These are phyloP conservation scores for Malurus elegans DNA, from an alignment of 2,113 vertebrate species.

Conservation along the genomic window DNA sequence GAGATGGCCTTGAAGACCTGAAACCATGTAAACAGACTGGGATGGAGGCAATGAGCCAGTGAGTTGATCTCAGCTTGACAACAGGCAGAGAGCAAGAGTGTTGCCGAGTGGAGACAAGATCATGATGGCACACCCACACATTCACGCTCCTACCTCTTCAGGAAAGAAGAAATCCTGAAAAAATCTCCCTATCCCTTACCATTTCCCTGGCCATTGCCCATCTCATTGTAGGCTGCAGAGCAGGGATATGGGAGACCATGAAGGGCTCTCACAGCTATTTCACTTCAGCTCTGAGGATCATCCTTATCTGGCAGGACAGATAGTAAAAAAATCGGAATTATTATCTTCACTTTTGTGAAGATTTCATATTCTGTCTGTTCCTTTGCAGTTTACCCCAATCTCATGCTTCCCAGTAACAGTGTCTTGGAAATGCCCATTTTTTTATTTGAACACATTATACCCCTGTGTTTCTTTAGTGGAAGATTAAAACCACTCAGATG, in stretches of 20 bases:
- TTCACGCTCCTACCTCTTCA: not conserved
- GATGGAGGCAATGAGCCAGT: not conserved
- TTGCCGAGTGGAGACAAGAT: not conserved
- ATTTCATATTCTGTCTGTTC: not conserved
- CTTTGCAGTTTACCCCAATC: not conserved
- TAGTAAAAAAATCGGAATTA: fast-evolving
- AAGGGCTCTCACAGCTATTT: not conserved
- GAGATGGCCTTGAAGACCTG: not conserved
- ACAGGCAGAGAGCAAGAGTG: not conserved
- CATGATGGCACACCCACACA: fast-evolving
- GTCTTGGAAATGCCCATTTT: not conserved
- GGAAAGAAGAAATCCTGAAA: not conserved
- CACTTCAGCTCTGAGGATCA: not conserved
- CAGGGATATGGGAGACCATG: not conserved
- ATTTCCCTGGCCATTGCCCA: not conserved
- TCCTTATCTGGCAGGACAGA: not conserved
- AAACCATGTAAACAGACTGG: not conserved
- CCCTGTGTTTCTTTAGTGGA: not conserved
- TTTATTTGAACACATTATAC: not conserved
- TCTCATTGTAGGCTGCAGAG: not conserved
- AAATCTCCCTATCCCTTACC: not conserved
- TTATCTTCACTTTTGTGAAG: not conserved
- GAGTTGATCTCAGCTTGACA: not conserved
- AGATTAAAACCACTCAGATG: not conserved
- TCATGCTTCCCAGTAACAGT: not conserved